phyloP scores from a whole-genome alignment of 2,797 vertebrate genomes.

The Anableps anableps region DNA sequence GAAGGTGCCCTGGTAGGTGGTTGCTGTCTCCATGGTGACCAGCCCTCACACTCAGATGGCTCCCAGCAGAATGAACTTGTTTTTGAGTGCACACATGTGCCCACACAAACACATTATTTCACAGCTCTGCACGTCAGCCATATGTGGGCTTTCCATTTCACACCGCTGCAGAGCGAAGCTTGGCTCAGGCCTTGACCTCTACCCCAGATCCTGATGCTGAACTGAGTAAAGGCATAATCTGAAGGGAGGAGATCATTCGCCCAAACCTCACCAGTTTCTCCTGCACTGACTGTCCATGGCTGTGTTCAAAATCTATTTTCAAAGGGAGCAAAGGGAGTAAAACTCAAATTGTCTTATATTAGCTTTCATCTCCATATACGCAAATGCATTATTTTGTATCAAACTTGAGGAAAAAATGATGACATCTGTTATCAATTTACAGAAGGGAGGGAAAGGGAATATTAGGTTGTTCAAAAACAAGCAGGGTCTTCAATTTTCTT shows the following conservation, averaged over 20 bases:
- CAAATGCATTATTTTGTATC: not conserved
- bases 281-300: not conserved
- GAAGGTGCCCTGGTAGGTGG: conserved; percentile 51
- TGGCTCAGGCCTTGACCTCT: conserved; percentile 1
- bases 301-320: not conserved
- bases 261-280: not conserved
- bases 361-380: not conserved
- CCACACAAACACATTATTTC: not conserved
- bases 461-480: not conserved
- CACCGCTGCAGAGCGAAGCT: not conserved
- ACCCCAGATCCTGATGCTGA: not conserved
- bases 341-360: not conserved
- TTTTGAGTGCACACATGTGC: conserved; percentile 1
- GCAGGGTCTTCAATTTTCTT: not conserved
- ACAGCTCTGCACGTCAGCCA: not conserved
- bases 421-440: not conserved
- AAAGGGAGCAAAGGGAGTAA: not conserved
- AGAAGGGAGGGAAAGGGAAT: not conserved
- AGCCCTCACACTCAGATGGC: conserved; percentile 29
- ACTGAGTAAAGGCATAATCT: not conserved
- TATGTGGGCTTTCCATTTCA: not conserved
- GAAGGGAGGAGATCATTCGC: not conserved
- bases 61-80: conserved; percentile 28
- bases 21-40: conserved; percentile 63
- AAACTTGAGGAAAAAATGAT: not conserved